phyloP scores from a whole-genome alignment of 35 echinoderm and acorn worm genomes.

The Heliocidaris tuberculata region DNA sequence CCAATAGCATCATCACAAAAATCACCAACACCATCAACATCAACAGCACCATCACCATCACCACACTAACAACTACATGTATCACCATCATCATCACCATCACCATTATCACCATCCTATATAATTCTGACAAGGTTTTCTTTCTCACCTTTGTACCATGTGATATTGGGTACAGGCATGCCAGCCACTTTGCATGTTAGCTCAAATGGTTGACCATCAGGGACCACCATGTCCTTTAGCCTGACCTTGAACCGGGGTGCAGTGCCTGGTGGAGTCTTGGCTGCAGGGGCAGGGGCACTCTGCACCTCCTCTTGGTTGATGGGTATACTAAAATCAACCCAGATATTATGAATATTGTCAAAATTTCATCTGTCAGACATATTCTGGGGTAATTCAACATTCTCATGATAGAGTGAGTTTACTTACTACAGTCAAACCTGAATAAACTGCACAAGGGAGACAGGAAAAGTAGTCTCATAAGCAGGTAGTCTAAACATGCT shows the following conservation, averaged over 20 bases:
- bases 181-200: conserved; percentile 59
- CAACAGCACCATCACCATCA: conserved; percentile 26
- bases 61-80: neutral
- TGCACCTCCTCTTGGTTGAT: neutral
- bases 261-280: conserved; percentile 49
- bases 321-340: neutral
- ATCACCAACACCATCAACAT: conserved; percentile 34
- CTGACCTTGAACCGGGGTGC: conserved; percentile 64
- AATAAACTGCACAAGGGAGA: too few relatives aligned
- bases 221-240: conserved; percentile 53
- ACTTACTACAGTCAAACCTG: neutral
- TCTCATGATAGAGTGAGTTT: neutral
- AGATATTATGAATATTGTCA: too few relatives aligned
- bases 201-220: conserved; percentile 62
- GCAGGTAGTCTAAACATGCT: too few relatives aligned
- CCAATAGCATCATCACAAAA: neutral
- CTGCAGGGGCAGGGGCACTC: conserved; percentile 28
- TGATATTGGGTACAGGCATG: conserved; percentile 56
- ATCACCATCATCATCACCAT: conserved; percentile 17
- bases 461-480: too few relatives aligned
- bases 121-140: neutral
- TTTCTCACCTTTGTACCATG: conserved; percentile 60
- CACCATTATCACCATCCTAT: conserved; percentile 23
- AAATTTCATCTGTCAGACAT: too few relatives aligned
- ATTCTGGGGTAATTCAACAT: too few relatives aligned